Conservation (phyloP, 2,797 vertebrate genomes). For the Notolepis coatsorum region DNA sequence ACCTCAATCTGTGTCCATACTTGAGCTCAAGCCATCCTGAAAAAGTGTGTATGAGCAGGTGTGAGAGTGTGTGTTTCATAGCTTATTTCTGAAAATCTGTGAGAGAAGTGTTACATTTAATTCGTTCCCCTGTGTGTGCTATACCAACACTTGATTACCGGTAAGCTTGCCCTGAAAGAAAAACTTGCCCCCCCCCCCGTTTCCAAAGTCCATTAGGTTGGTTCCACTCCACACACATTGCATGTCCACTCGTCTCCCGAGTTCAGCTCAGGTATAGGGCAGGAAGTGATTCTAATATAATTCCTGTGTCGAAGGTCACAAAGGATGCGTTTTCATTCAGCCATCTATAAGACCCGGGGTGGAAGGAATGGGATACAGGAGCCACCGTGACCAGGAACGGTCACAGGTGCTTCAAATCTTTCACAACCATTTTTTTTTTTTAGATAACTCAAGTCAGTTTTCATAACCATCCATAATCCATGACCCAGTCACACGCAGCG, state of each 20-base stretch:
- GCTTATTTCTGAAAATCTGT: slow-evolving; percentile 75
- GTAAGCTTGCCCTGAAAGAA: too few relatives aligned
- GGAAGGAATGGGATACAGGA: slow-evolving; percentile 67
- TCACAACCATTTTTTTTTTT: neutral
- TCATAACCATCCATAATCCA: neutral
- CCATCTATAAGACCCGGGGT: slow-evolving; percentile 62
- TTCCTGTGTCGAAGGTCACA: slow-evolving; percentile 36
- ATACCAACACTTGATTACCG: neutral
- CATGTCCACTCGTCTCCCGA: slow-evolving; percentile 33
- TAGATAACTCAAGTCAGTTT: slow-evolving; percentile 9
- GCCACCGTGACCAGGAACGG: slow-evolving; percentile 25
- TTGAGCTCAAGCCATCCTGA: slow-evolving; percentile 17
- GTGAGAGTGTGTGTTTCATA: slow-evolving; percentile 58
- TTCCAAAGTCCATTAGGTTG: slow-evolving; percentile 36
- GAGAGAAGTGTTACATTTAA: slow-evolving; percentile 34
- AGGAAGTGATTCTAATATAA: slow-evolving; percentile 33
- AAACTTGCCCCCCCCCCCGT: neutral
- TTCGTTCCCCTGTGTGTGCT: neutral
- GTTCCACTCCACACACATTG: slow-evolving; percentile 55
- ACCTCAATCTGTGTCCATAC: slow-evolving; percentile 8
- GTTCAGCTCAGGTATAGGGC: slow-evolving; percentile 54
- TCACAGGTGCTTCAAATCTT: neutral
- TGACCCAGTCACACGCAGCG: slow-evolving; percentile 17
- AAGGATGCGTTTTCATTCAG: slow-evolving; percentile 31
- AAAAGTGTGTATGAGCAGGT: slow-evolving; percentile 27